A percentile compares a stretch with the other conserved stretches of the same genome.
Conservation (phyloP, 2,113 vertebrate species). For the sheep (Ovis aries) region DNA sequence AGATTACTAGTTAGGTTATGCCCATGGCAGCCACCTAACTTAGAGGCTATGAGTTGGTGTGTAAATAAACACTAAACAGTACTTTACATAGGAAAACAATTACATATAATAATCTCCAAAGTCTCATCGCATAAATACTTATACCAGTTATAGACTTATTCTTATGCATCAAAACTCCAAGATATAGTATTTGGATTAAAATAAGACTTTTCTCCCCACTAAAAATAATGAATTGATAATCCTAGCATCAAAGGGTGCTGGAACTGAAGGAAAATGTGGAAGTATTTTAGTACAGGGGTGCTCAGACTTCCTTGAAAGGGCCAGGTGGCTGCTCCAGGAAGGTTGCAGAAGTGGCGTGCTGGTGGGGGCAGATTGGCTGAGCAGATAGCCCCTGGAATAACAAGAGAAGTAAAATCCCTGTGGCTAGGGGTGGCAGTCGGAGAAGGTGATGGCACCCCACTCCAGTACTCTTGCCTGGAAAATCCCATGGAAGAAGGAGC, state of each 20-base stretch:
- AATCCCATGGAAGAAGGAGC: no score
- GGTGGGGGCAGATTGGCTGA: not conserved
- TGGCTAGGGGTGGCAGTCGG: rapidly evolving
- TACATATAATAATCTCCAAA: not conserved
- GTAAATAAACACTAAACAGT: not conserved
- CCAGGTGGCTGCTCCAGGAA: not conserved
- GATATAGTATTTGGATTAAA: not conserved
- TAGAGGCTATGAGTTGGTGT: not conserved
- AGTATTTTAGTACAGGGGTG: not conserved
- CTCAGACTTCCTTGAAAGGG: not conserved
- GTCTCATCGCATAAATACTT: not conserved
- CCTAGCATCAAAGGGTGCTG: not conserved
- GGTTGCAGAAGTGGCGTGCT: rapidly evolving
- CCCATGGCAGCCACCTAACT: not conserved
- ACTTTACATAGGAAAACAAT: not conserved
- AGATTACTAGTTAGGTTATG: not conserved
- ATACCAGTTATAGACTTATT: not conserved
- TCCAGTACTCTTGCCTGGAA: no score
- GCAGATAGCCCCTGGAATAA: not conserved
- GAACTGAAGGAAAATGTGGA: not conserved
- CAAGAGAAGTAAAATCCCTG: not conserved
- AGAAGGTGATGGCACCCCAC: no score
- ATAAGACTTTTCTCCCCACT: not conserved
- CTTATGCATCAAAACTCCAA: not conserved
- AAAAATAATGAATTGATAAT: not conserved